Evolutionary conservation across 2,113 vertebrate genomes (phyloP), one percentile per base, ranked within the genome.

Genomic region (Cryptotis parvus): DNA sequence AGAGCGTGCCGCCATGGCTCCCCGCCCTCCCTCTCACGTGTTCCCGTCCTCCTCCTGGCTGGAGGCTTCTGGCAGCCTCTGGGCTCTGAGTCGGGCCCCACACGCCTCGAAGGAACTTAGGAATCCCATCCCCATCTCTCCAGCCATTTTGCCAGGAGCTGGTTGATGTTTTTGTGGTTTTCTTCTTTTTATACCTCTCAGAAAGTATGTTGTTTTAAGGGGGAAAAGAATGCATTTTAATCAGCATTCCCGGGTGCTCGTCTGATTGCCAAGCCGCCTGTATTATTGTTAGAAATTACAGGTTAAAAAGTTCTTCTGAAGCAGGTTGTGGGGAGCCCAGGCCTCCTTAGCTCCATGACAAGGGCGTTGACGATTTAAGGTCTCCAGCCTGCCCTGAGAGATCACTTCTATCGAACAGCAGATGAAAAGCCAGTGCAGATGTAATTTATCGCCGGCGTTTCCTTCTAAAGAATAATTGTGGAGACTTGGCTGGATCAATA

Each of bases 391-490:
- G 95, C 98, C 98, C 98, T 97, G 98, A 98, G 98, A 98, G 98
- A 98, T 98, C 98, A 97, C 98, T 98, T 98, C 98, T 97, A 98
- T 98, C 98, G 98, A 99, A 98, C 98, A 98, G 98, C 98, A 99
- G 98, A 99, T 99, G 98, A 99, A 99, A 99, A 99, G 98, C 98
- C 98, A 98, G 98, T 99, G 98, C 98, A 99, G 98, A 98, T 99
- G 98, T 99, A 99, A 99, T 99, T 99, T 99, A 99, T 99, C 98
- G 98, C 98, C 98, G 98, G 98, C 97, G 98, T 99, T 99, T 99
- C 99, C 99, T 99, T 98, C 98, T 99, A 98, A 98, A 99, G 99
- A 99, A 99, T 99, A 99, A 99, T 99, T 99, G 99, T 99, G 99
- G 99, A 98, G 98, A 99, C 98, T 98, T 98, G 98, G 97, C 97